Evolutionary conservation across 2,797 vertebrate species (phyloP).

Genomic region (Schizopygopsis malacanthus): DNA sequence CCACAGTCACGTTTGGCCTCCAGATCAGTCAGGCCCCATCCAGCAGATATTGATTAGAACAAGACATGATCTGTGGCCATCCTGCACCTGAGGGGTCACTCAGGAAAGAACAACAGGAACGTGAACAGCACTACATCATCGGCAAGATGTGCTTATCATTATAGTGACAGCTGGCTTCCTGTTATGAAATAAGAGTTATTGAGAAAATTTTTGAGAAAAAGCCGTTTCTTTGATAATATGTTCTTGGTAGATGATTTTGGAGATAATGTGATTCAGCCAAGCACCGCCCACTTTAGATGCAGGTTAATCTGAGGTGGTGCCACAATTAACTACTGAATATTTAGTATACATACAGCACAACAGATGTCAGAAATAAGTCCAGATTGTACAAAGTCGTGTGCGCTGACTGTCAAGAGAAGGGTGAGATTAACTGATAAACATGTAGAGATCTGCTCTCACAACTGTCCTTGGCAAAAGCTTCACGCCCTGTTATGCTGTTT

Average conservation of each 20-base stretch:
- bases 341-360: not conserved
- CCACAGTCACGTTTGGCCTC: constrained; percentile 26
- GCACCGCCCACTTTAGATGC: not conserved
- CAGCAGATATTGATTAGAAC: constrained; percentile 24
- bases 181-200: not conserved
- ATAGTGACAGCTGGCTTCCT: not conserved
- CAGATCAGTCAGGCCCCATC: not conserved
- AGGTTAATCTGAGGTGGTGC: not conserved
- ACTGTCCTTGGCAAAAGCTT: not conserved
- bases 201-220: not conserved
- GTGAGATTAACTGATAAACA: not conserved
- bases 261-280: not conserved
- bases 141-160: not conserved
- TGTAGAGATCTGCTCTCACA: not conserved
- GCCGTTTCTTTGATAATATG: too few relatives aligned
- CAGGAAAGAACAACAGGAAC: constrained; percentile 24
- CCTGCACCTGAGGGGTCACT: not conserved
- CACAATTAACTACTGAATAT: not conserved
- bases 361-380: not conserved
- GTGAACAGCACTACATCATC: constrained; percentile 11
- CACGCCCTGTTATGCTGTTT: not conserved
- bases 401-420: not conserved
- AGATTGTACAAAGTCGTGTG: not conserved
- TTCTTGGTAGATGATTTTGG: not conserved
- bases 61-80: constrained; percentile 27